Evolutionary conservation across 2,113 vertebrate genomes (phyloP).

Genomic region (Patagioenas fasciata): DNA sequence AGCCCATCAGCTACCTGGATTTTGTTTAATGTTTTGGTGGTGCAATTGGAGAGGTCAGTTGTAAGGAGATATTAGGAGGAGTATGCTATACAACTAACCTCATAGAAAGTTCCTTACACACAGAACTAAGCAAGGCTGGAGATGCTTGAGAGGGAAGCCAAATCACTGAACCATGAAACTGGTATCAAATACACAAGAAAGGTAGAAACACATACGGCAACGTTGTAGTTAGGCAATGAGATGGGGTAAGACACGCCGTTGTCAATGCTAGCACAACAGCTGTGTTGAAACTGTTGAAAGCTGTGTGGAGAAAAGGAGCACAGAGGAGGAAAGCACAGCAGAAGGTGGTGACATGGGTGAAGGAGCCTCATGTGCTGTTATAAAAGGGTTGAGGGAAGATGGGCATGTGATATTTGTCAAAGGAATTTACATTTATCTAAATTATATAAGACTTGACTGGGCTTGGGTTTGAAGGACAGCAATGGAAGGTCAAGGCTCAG

Average conservation of each 20-base stretch:
- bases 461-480: not conserved
- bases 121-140: not conserved
- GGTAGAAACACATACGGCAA: not conserved
- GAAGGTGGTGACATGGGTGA: not conserved
- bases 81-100: not conserved
- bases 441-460: not conserved
- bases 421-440: not conserved
- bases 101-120: not conserved
- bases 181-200: not conserved
- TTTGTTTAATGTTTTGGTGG: not conserved
- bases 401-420: not conserved
- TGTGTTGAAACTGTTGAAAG: not conserved
- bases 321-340: not conserved
- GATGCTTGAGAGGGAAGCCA: not conserved
- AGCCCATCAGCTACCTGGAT: not conserved
- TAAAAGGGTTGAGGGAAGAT: not conserved
- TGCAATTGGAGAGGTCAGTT: not conserved
- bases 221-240: not conserved
- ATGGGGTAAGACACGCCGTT: not conserved
- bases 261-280: not conserved
- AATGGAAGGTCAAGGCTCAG: not conserved
- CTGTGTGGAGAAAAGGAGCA: not conserved
- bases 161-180: not conserved
- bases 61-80: not conserved
- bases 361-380: not conserved